Evolutionary conservation across 2,888 invertebrate species (phyloP), one percentile per base, ranked within the genome.

Genomic region (Oscheius onirici): DNA sequence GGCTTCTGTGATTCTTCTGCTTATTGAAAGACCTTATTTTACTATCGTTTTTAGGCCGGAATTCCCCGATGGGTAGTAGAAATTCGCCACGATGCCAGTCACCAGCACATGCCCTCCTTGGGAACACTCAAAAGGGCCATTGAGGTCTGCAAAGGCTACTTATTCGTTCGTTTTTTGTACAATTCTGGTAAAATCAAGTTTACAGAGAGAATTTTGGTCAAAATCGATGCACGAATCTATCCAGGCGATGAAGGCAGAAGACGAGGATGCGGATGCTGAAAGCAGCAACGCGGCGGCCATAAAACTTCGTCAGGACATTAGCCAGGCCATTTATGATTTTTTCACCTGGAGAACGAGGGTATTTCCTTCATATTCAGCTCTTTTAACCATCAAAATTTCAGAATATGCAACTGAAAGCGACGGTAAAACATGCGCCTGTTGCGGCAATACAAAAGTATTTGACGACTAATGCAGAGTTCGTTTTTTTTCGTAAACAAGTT

Each of bases 11-110:
- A n/a, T n/a, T n/a, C n/a, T n/a, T n/a, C n/a, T n/a, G n/a, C n/a
- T n/a, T n/a, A n/a, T n/a, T n/a, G n/a, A n/a, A n/a, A n/a, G n/a
- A n/a, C n/a, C n/a, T n/a, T n/a, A n/a, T n/a, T n/a, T n/a, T n/a
- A 28, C 13, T 28, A 8, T 1, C 15, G 13, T 20, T 90, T 75
- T 75, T 90, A 91, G 87, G 88, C 92, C 71, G 92, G 91, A 51
- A 91, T 94, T 49, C 94, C 94, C 0, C 91, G 92, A 73, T 94
- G 93, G 93, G 90, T 94, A 70, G 92, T 94, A 6, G 91, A 92
- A 77, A 88, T 94, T 65, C 90, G 94, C 66, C 93, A 94, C 87
- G 92, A 93, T 76, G 91, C 92, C 46, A 92, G 93, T 34, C 94
- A 94, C 87, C 90, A 91, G 76, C 90, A 90, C 74, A 88, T 93